Percentiles rank a stretch among this genome's conserved stretches.
Conservation (phyloP, 1,140 invertebrate genomes). For the Polypedilum vanderplanki region DNA sequence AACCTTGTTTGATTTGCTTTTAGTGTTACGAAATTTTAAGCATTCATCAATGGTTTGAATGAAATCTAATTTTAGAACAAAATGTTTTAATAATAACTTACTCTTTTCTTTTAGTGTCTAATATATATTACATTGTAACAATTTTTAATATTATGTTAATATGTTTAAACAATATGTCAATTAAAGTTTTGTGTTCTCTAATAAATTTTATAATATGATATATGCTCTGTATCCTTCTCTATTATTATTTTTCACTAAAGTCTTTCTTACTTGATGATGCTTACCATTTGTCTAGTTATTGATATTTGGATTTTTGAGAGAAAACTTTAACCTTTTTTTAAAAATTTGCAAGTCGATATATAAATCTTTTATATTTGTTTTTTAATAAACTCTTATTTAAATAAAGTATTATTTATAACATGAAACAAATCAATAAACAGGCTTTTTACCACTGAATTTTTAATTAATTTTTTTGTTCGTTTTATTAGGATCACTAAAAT, state of each 20-base stretch:
- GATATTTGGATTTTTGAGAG: too few species aligned
- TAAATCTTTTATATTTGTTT: too few species aligned
- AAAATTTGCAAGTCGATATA: too few species aligned
- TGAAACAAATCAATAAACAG: too few species aligned
- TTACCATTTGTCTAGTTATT: too few species aligned
- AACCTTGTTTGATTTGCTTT: background rate
- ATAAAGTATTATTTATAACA: too few species aligned
- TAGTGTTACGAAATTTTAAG: background rate
- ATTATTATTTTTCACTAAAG: slow-evolving; percentile 3
- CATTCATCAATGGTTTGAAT: background rate
- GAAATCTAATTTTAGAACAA: background rate
- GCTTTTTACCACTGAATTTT: too few species aligned
- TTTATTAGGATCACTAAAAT: too few species aligned
- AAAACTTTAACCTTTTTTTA: too few species aligned
- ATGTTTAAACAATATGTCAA: background rate
- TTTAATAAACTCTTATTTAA: too few species aligned
- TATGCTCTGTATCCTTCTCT: background rate
- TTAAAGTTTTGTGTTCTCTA: background rate
- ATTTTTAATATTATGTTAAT: background rate
- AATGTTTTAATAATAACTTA: background rate
- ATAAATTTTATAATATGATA: background rate
- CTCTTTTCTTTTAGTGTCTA: background rate
- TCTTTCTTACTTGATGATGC: background rate
- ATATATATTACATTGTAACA: background rate
- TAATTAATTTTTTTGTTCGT: too few species aligned